These are phyloP conservation scores for Myiotriccus ornatus DNA, from an alignment of 2,797 vertebrate genomes.

Conservation along the genomic window DNA sequence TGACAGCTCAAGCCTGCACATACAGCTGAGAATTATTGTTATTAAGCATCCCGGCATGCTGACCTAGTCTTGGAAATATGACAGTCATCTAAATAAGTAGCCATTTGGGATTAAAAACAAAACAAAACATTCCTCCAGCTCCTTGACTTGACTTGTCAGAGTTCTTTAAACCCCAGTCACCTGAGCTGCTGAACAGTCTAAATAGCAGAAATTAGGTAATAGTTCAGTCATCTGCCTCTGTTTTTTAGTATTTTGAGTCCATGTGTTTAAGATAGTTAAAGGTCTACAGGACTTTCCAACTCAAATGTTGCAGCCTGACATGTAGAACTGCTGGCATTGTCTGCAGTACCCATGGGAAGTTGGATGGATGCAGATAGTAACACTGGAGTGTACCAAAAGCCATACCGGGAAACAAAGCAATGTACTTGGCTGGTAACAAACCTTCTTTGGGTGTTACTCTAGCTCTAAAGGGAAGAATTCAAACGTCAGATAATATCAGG, in stretches of 20 bases:
- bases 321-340: background rate
- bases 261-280: background rate
- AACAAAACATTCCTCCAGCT: background rate
- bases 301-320: fast-evolving
- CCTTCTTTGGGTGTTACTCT: background rate
- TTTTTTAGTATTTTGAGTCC: background rate
- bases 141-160: background rate
- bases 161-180: background rate
- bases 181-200: background rate
- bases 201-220: background rate
- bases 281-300: background rate
- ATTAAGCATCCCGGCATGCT: background rate
- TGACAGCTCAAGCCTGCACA: background rate
- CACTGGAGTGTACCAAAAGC: background rate
- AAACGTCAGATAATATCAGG: background rate
- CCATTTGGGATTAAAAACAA: background rate
- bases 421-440: background rate
- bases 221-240: background rate
- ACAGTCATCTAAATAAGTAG: background rate
- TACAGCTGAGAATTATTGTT: background rate
- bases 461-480: background rate
- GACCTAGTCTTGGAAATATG: background rate
- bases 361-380: background rate
- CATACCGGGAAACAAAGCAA: background rate
- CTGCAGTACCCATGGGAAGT: background rate